A percentile compares a stretch with the other conserved stretches of the same genome.
Evolutionary conservation across 2,797 vertebrate species (phyloP).

Genomic region (Sebastes hubbsi): DNA sequence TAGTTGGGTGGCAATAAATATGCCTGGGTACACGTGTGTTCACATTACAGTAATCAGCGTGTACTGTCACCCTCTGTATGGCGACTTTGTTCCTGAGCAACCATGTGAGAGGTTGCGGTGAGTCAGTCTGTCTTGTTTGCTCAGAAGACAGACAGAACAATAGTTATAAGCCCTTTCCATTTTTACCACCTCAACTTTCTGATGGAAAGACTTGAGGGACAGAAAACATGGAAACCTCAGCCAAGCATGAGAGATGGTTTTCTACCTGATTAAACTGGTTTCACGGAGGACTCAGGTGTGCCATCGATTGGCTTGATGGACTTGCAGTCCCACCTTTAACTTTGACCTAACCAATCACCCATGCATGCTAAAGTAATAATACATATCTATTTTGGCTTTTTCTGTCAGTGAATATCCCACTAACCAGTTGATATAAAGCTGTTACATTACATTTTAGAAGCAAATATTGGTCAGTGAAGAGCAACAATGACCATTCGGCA

Average conservation of each 20-base stretch:
- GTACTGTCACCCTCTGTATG: not conserved
- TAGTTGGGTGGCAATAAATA: not conserved
- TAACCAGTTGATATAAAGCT: not conserved
- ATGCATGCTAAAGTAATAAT: not conserved
- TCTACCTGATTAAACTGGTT: slow-evolving; percentile 61
- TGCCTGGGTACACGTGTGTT: not conserved
- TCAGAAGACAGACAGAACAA: slow-evolving; percentile 13
- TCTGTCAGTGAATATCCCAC: too few relatives aligned
- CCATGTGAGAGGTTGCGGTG: not conserved
- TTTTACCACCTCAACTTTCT: slow-evolving; percentile 39
- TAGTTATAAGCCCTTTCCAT: slow-evolving; percentile 2
- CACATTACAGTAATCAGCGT: not conserved
- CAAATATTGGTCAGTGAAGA: not conserved
- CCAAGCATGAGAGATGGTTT: slow-evolving; percentile 61
- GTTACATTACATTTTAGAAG: not conserved
- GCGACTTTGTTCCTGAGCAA: slow-evolving; percentile 12
- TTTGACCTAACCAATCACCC: not conserved
- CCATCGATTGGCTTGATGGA: slow-evolving; percentile 30
- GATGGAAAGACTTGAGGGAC: slow-evolving; percentile 39
- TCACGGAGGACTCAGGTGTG: not conserved
- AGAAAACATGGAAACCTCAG: slow-evolving; percentile 51
- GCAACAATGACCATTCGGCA: not conserved
- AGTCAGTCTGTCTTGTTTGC: slow-evolving; percentile 26
- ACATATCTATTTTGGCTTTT: not conserved
- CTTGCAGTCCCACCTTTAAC: not conserved